Evolutionary conservation across 2,113 vertebrate genomes (phyloP), one percentile per base, ranked within the genome.

Genomic region (Aspiorhynchus laticeps): DNA sequence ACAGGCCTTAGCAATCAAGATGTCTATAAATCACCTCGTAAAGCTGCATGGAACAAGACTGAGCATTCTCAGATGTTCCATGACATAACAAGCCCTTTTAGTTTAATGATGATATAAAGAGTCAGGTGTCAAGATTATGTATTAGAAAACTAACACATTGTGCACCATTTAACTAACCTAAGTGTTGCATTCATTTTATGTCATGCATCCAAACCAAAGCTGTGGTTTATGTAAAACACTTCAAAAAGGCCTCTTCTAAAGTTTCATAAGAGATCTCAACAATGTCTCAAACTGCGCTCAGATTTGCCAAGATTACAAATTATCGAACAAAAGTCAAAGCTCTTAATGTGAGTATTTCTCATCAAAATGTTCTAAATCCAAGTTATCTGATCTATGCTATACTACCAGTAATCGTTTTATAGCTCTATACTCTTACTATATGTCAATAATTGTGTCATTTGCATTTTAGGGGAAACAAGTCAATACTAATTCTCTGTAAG

Each of bases 51-150:
- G 80, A 67, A 46, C 33, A 48, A 56, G 28, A 28, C 1, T 7
- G 46, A 36, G 38, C 24, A 5, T 14, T 24, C 46, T 81, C n/a
- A 76, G 31, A 81, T 36, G n/a, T 86, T 86, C 76, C 76, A 80
- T 56, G 46, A 56, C 43, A 78, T 71, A 59, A 33, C 65, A 38
- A 48, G 4, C 14, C n/a, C 38, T 14, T 80, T 81, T 28, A 56
- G 24, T 51, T 71, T 84, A 59, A 81, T 69, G 33, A 80, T 38
- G 38, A 56, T 61, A 36, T 81, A 73, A 71, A 80, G 28, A 65
- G 4, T 56, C 7, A 85, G 87, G 38, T 65, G 65, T 84, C 74
- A 87, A 51, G 24, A 67, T 87, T 24, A 83, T 76, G 67, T 76
- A 4, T 74, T 26, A 46, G 19, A 33, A 63, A 65, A 81, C 33